Evolutionary conservation across 2,888 invertebrate genomes (phyloP).

Genomic region (Synanthedon myopaeformis): DNA sequence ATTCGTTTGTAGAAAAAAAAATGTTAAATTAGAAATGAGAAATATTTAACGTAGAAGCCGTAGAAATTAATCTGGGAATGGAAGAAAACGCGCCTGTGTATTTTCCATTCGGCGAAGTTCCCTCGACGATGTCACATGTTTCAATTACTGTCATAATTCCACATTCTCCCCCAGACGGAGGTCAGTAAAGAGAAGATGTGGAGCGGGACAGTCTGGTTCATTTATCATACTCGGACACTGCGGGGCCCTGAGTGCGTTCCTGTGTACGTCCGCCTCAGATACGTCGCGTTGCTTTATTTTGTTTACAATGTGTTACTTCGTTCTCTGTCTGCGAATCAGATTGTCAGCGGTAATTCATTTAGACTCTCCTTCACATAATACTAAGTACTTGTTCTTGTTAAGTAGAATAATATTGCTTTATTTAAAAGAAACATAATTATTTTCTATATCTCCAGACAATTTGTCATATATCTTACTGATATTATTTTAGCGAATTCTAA

Average conservation of each 20-base stretch:
- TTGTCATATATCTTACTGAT: too few relatives aligned
- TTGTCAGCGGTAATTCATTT: constrained; percentile 17
- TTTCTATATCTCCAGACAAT: too few relatives aligned
- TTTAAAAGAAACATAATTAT: too few relatives aligned
- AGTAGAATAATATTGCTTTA: too few relatives aligned
- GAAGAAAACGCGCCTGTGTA: not conserved
- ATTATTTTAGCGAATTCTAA: too few relatives aligned
- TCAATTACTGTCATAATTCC: constrained; percentile 51
- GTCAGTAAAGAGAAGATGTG: constrained; percentile 42
- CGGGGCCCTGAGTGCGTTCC: constrained; percentile 54
- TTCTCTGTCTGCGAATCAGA: constrained; percentile 24
- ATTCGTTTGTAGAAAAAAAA: not conserved
- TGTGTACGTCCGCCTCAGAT: constrained; percentile 37
- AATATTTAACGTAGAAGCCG: not conserved
- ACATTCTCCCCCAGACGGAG: constrained; percentile 18
- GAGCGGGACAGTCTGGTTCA: constrained; percentile 30
- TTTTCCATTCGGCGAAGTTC: not conserved
- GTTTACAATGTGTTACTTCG: constrained; percentile 29
- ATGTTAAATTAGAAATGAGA: not conserved
- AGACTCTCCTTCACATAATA: constrained; percentile 1
- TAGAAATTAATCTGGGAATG: not conserved
- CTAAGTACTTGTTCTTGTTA: not conserved
- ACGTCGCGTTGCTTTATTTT: constrained; percentile 35
- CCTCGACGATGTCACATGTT: constrained; percentile 33
- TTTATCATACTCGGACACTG: constrained; percentile 53